Evolutionary conservation across 2,797 vertebrate genomes (phyloP).

Genomic region (Siniperca undulata): DNA sequence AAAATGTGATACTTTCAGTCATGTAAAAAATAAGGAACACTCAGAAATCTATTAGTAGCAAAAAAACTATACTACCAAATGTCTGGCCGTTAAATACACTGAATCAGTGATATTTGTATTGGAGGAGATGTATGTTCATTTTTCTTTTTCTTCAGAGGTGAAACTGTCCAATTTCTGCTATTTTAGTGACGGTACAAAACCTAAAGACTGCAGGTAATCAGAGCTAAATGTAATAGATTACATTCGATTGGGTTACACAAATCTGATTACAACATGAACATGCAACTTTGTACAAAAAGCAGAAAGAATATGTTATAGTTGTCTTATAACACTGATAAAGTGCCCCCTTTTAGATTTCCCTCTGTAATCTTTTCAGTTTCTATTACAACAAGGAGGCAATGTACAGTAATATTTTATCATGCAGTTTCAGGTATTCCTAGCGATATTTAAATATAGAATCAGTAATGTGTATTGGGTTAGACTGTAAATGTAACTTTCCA

Average conservation of each 20-base stretch:
- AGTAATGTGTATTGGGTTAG: neutral
- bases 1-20: neutral
- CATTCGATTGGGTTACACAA: neutral
- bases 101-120: neutral
- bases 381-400: neutral
- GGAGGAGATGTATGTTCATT: neutral
- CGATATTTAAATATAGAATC: neutral
- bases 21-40: neutral
- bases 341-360: neutral
- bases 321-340: neutral
- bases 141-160: neutral
- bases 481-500: neutral
- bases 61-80: neutral
- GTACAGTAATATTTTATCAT: neutral
- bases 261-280: neutral
- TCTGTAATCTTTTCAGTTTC: neutral
- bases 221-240: constrained; percentile 4
- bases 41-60: neutral
- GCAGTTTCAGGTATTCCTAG: neutral
- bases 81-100: neutral
- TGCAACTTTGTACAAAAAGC: neutral
- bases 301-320: neutral
- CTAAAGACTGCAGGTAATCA: neutral
- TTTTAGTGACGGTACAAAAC: neutral
- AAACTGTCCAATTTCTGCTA: neutral